These are phyloP conservation scores for Podocnemis expansa DNA, from an alignment of 2,113 vertebrate species.

Conservation along the genomic window DNA sequence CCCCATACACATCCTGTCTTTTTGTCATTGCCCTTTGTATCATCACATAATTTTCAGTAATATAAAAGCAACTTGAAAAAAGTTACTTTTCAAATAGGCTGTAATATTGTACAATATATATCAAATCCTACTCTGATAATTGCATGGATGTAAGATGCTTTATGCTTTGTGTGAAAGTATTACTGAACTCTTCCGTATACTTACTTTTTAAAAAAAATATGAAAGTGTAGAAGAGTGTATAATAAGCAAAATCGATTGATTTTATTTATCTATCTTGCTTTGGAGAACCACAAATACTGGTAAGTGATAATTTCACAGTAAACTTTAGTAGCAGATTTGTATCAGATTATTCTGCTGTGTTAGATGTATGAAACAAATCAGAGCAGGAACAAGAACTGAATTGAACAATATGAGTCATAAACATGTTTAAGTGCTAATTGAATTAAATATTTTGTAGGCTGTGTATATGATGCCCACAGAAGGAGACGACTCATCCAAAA, in stretches of 20 bases:
- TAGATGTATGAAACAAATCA: neutral
- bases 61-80: neutral
- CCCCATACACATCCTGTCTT: neutral
- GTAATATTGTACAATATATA: fast-evolving
- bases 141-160: fast-evolving
- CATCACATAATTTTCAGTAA: neutral
- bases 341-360: neutral
- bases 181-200: neutral
- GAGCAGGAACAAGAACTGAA: constrained; percentile 12
- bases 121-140: neutral
- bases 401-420: neutral
- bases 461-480: constrained; percentile 99
- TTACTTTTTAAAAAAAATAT: neutral
- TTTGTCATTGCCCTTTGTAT: neutral
- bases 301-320: neutral
- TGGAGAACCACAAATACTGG: neutral
- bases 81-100: neutral
- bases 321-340: neutral
- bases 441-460: constrained; percentile 81
- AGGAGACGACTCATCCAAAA: constrained; percentile 98
- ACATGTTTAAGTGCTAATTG: constrained; percentile 42
- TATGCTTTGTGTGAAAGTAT: neutral
- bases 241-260: neutral
- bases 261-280: neutral
- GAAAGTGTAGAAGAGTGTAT: neutral